These are phyloP conservation scores for Aldabrachelys gigantea DNA, from an alignment of 2,113 vertebrate genomes.

Conservation along the genomic window DNA sequence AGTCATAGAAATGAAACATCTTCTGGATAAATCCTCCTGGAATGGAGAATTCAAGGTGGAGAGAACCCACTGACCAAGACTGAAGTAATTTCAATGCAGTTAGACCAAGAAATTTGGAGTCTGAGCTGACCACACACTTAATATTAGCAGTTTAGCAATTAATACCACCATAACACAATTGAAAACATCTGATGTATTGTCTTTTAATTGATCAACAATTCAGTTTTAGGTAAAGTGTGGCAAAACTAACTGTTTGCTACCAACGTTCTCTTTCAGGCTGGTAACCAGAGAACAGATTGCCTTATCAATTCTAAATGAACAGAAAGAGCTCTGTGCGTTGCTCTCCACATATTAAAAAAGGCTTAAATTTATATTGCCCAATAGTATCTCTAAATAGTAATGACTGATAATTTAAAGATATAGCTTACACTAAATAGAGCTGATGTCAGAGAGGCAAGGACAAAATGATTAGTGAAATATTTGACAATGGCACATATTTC, in stretches of 20 bases:
- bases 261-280: background rate
- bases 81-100: background rate
- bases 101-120: background rate
- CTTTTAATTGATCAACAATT: background rate
- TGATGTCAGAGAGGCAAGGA: background rate
- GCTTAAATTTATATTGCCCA: background rate
- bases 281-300: background rate
- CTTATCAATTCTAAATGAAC: background rate
- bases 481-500: fast-evolving
- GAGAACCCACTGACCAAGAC: background rate
- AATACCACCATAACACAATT: background rate
- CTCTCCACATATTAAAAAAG: background rate
- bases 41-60: fast-evolving
- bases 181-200: background rate
- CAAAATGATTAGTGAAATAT: fast-evolving
- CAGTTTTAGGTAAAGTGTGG: fast-evolving
- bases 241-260: background rate
- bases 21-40: background rate
- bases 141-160: background rate
- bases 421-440: background rate
- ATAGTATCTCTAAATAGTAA: background rate
- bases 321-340: background rate
- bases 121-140: background rate
- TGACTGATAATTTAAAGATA: background rate
- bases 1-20: fast-evolving